Percentiles rank a stretch among this genome's conserved stretches.
phyloP scores from a whole-genome alignment of 2,113 vertebrate species.

The Penelope pileata region DNA sequence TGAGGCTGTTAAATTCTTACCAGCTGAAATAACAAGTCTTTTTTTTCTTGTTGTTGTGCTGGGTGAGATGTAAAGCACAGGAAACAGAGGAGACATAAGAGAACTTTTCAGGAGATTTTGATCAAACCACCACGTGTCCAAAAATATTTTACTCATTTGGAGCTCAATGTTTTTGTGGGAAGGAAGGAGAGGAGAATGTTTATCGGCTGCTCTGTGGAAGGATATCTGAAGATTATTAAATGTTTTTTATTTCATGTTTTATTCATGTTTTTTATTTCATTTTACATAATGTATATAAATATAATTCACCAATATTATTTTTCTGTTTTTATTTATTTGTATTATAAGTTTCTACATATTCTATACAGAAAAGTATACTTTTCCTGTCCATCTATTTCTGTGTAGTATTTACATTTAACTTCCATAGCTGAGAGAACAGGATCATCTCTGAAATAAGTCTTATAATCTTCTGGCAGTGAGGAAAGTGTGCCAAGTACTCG shows the following conservation, averaged over 20 bases:
- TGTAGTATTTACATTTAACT: background rate
- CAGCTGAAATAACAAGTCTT: conserved; percentile 68
- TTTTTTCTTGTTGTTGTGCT: conserved; percentile 1
- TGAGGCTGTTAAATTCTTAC: conserved; percentile 49
- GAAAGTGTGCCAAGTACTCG: background rate
- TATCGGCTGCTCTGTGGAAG: conserved; percentile 3
- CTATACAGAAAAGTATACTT: background rate
- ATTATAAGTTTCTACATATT: background rate
- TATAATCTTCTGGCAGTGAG: background rate
- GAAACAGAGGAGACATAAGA: conserved; percentile 35
- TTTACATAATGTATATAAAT: background rate
- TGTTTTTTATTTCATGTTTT: conserved; percentile 12
- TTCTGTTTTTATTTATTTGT: background rate
- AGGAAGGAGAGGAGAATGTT: background rate
- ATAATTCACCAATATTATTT: background rate
- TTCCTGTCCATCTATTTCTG: background rate
- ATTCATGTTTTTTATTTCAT: conserved; percentile 2
- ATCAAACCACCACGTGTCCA: conserved; percentile 18
- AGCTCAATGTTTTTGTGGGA: background rate
- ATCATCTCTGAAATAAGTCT: background rate
- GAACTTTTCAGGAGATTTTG: conserved; percentile 33
- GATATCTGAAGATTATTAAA: conserved; percentile 1
- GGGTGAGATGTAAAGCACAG: conserved; percentile 9
- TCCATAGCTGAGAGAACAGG: background rate
- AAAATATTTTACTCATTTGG: conserved; percentile 30